Evolutionary conservation across 1,140 invertebrate genomes (phyloP).

Genomic region (Cydia amplana): DNA sequence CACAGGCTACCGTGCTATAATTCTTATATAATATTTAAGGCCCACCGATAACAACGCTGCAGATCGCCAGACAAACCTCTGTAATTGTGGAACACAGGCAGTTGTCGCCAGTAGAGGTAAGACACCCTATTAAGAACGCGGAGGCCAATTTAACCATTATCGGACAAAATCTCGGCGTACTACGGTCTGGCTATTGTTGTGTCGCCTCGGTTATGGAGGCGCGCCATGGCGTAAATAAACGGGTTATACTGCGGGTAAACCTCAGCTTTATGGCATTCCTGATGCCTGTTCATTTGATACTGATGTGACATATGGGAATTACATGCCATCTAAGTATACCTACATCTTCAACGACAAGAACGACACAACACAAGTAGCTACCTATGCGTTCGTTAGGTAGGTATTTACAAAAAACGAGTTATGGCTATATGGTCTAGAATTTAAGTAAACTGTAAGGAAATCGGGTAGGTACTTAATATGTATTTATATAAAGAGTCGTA

Average conservation of each 20-base stretch:
- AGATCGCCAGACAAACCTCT: conserved; percentile 29
- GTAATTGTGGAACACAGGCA: conserved; percentile 33
- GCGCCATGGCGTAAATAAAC: conserved; percentile 47
- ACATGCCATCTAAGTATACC: not conserved
- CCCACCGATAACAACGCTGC: conserved; percentile 13
- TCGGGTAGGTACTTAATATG: too few species aligned
- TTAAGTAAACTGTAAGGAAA: too few species aligned
- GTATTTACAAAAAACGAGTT: too few species aligned
- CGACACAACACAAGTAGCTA: too few species aligned
- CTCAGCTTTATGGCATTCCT: conserved; percentile 59
- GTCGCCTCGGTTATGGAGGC: conserved; percentile 50
- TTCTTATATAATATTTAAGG: conserved; percentile 3
- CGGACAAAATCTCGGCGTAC: conserved; percentile 54
- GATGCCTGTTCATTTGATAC: conserved; percentile 35
- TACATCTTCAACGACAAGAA: too few species aligned
- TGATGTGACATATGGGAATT: not conserved
- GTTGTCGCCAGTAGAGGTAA: conserved; percentile 45
- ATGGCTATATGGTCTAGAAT: too few species aligned
- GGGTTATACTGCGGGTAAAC: conserved; percentile 45
- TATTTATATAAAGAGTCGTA: too few species aligned
- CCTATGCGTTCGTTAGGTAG: too few species aligned
- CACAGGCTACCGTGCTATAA: conserved; percentile 7
- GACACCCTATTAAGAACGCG: conserved; percentile 52
- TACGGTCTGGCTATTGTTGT: conserved; percentile 56
- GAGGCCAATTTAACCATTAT: conserved; percentile 63